Conservation (phyloP, 2,888 invertebrate genomes). For the Caenorhabditis sulstoni region DNA sequence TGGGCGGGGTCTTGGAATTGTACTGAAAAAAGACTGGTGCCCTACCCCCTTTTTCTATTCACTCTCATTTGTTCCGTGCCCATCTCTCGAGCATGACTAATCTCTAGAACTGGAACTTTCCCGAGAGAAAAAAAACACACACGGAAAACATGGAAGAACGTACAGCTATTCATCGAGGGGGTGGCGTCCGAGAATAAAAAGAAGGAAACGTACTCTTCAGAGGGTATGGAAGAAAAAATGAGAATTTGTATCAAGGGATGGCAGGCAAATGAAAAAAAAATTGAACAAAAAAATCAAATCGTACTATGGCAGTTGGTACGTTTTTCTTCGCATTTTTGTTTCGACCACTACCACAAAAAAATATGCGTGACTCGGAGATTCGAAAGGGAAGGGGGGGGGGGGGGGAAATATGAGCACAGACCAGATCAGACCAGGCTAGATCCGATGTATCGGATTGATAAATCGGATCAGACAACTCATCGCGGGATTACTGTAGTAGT, state of each 20-base stretch:
- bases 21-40: background rate
- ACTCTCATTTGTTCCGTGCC: slow-evolving; percentile 19
- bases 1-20: slow-evolving; percentile 2
- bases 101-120: slow-evolving; percentile 17
- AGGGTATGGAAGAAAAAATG: background rate
- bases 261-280: slow-evolving; percentile 30
- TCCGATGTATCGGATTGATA: background rate
- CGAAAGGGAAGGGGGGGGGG: no score
- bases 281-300: slow-evolving; percentile 7
- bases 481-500: slow-evolving; percentile 5
- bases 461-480: background rate
- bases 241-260: slow-evolving; percentile 28
- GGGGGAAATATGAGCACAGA: no score
- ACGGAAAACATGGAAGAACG: slow-evolving; percentile 29
- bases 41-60: slow-evolving; percentile 7
- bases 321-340: no score
- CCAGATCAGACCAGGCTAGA: no score
- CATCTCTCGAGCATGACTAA: slow-evolving; percentile 34
- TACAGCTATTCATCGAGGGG: slow-evolving; percentile 31
- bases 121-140: slow-evolving; percentile 15
- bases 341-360: background rate
- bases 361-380: no score
- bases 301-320: slow-evolving; percentile 47
- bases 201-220: slow-evolving; percentile 40
- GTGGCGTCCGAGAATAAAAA: slow-evolving; percentile 13